A percentile compares a stretch with the other conserved stretches of the same genome.
Conservation (phyloP, 1,140 invertebrate species). For the Planococcus citri region DNA sequence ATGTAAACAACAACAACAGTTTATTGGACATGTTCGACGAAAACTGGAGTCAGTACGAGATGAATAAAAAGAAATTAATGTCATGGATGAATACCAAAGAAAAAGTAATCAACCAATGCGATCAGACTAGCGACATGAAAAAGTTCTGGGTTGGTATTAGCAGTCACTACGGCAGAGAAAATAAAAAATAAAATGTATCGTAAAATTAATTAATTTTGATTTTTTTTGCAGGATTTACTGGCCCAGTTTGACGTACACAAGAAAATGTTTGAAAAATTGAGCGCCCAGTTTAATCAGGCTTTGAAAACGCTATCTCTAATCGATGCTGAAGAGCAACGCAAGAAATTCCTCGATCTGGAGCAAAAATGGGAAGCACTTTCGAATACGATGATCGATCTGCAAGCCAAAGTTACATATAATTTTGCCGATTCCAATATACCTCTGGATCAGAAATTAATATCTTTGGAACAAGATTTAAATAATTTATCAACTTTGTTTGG, state of each 20-base stretch:
- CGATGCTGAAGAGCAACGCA: constrained; percentile 65
- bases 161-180: constrained; percentile 25
- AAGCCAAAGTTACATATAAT: constrained; percentile 48
- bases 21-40: constrained; percentile 58
- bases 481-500: constrained; percentile 54
- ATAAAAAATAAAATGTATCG: constrained; percentile 26
- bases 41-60: constrained; percentile 57
- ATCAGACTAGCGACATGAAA: constrained; percentile 53
- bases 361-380: constrained; percentile 58
- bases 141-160: constrained; percentile 55
- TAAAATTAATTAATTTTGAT: constrained; percentile 13
- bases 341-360: constrained; percentile 58
- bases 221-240: constrained; percentile 52
- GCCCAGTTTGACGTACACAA: constrained; percentile 77
- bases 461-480: constrained; percentile 64
- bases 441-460: constrained; percentile 46
- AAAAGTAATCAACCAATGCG: constrained; percentile 42
- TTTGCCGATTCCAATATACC: constrained; percentile 48
- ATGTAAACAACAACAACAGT: constrained; percentile 54
- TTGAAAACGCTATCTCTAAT: constrained; percentile 60
- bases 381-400: constrained; percentile 47
- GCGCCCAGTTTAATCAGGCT: constrained; percentile 57
- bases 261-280: constrained; percentile 55
- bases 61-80: constrained; percentile 55
- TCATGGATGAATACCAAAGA: constrained; percentile 58